Evolutionary conservation across 1,140 invertebrate species (phyloP), one percentile per base, ranked within the genome.

Genomic region (Drosophila prosaltans): DNA sequence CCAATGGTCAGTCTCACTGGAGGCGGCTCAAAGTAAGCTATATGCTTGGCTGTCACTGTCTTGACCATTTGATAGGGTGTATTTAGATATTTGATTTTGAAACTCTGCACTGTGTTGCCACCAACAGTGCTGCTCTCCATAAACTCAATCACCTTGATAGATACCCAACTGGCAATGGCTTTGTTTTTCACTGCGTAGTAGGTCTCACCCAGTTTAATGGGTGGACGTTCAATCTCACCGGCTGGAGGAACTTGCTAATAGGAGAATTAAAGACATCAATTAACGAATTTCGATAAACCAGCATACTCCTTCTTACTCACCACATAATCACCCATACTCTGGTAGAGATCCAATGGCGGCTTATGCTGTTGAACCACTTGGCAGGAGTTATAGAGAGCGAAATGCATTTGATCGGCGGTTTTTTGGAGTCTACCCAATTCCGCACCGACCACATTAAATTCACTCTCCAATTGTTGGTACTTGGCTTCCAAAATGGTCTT

Each of bases 21-120:
- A 3, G 94, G 92, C 0, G 94, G 93, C 0, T 94, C 92, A 36
- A 91, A 92, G 80, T 95, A 96, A 0, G 97, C 96, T 11, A 97
- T 75, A 69, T 95, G 94, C 67, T 95, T 95, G 1, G 94, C 95
- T 1, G 93, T 92, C 3, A 96, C 82, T 1, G 92, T 92, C 62
- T 92, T 93, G 11, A 91, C 67, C 90, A 90, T 81, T 58, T 92
- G 90, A 63, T 81, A 80, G 78, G 93, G 92, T 58, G 90, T 69
- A 68, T 93, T 92, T 26, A 92, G 91, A 77, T 90, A 79, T 65
- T 93, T 93, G 6, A 93, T 90, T 68, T 94, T 94, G 69, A 94
- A 92, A 79, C 78, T 93, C 43, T 91, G 92, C 4, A 94, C 72
- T 32, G 88, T 57, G 6, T 67, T 73, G 8, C 79, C 74, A 11